These are phyloP conservation scores for Xanthorhoe spadicearia DNA, from an alignment of 2,888 invertebrate species.

Conservation along the genomic window DNA sequence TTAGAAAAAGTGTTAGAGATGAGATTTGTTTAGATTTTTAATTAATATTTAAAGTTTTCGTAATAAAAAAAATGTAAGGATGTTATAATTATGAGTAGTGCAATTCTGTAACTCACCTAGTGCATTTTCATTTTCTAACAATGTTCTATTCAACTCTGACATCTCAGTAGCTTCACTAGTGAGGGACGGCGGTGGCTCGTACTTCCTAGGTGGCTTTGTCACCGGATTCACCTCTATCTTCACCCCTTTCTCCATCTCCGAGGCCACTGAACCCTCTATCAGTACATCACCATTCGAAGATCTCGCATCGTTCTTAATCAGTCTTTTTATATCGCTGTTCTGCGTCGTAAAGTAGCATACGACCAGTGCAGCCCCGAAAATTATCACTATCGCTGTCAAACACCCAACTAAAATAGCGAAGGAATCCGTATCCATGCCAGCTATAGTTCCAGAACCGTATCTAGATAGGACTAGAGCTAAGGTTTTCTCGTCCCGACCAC, in stretches of 20 bases:
- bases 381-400: conserved; percentile 72
- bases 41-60: too few relatives aligned
- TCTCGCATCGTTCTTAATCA: conserved; percentile 86
- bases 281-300: conserved; percentile 88
- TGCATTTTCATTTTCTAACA: conserved; percentile 90
- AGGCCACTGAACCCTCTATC: conserved; percentile 88
- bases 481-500: conserved; percentile 91
- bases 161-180: conserved; percentile 90
- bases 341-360: conserved; percentile 84
- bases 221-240: conserved; percentile 93
- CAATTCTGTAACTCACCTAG: conserved; percentile 83
- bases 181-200: conserved; percentile 87
- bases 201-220: conserved; percentile 90
- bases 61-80: too few relatives aligned
- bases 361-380: conserved; percentile 76
- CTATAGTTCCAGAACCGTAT: conserved; percentile 74
- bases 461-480: conserved; percentile 86
- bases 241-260: conserved; percentile 92
- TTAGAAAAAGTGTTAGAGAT: too few relatives aligned
- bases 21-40: too few relatives aligned
- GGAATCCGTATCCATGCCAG: conserved; percentile 79
- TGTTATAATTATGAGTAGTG: not conserved
- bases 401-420: conserved; percentile 82
- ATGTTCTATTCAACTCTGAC: conserved; percentile 91
- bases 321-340: conserved; percentile 82